Percentiles rank a stretch among this genome's conserved stretches.
phyloP scores from a whole-genome alignment of 2,113 vertebrate genomes.

The Heliornis fulica region DNA sequence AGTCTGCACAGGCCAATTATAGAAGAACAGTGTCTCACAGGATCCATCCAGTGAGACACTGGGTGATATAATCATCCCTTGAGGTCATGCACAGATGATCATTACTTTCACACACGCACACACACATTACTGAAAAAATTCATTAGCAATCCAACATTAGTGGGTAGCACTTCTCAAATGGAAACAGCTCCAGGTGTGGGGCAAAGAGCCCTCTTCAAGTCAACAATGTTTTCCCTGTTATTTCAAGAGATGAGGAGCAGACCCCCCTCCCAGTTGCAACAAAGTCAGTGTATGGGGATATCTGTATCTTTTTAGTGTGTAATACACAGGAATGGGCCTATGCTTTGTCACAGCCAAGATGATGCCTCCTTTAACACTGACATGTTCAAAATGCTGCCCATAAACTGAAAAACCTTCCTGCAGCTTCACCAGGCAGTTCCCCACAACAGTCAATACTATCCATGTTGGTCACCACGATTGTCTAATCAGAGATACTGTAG shows the following conservation, averaged over 20 bases:
- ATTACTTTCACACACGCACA: background rate
- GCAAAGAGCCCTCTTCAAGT: background rate
- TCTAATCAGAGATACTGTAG: background rate
- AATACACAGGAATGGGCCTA: background rate
- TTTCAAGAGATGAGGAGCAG: background rate
- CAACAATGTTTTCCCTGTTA: background rate
- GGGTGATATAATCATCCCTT: background rate
- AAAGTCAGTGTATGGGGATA: background rate
- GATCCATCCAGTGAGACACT: background rate
- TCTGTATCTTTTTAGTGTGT: background rate
- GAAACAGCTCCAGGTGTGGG: background rate
- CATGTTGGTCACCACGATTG: fast-evolving
- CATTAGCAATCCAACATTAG: background rate
- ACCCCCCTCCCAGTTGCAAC: background rate
- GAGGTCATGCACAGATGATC: background rate
- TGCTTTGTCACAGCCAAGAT: background rate
- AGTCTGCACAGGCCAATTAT: background rate
- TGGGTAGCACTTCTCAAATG: background rate
- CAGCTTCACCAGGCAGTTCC: background rate
- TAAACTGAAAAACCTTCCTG: background rate
- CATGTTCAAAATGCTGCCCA: background rate
- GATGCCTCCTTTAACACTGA: background rate
- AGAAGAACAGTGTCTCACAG: background rate
- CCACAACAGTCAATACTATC: fast-evolving
- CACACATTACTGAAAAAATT: background rate